Base-by-base conservation (phyloP, 2,113 vertebrate species). In the Phaethornis superciliosus region DNA sequence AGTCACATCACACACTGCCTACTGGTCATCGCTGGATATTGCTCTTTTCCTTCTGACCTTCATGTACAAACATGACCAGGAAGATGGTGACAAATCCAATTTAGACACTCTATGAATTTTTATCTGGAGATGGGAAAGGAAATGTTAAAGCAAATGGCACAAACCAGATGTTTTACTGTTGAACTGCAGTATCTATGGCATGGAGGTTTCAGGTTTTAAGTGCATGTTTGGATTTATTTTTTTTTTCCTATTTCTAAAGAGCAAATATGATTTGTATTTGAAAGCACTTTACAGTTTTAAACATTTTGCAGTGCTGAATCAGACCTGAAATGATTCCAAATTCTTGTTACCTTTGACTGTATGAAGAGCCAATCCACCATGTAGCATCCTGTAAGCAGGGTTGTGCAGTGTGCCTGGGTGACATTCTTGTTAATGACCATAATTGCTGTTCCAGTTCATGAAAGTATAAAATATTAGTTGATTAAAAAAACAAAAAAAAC, bases 21-120 rank as follows among this genome's bases (percentile, higher is more conserved):
- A 99, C 64, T 99, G 99, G 99, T 99, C 98, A 49, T 99, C 99
- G 17, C 98, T 99, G 93, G 99, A 99, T 81, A 98, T 99, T 21
- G 99, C 99, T 4, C 98, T 99, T 28, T 99, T 99, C 96, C 98
- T 99, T 30, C 97, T 99, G 83, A 99, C 99, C 78, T 99, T 99
- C 97, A 99, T 99, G 97, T 99, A 98, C 95, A 99, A 98, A 95
- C 98, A 98, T 19, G 98, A 98, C 62, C 97, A 97, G 46, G 94
- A 97, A 30, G 91, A 96, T 18, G 47, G 93, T 27, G 89, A 96
- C 68, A 98, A 98, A 84, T 71, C 97, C 87, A 94, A n/a, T 71
- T 85, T 97, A 72, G 98, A 98, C 32, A 23, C 97, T 19, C 2
- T 97, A 85, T 98, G 98, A 98, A 64, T 54, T 82, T 46, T 16